Conservation (phyloP, 2,797 vertebrate species). For the Pseudochaenichthys georgianus region DNA sequence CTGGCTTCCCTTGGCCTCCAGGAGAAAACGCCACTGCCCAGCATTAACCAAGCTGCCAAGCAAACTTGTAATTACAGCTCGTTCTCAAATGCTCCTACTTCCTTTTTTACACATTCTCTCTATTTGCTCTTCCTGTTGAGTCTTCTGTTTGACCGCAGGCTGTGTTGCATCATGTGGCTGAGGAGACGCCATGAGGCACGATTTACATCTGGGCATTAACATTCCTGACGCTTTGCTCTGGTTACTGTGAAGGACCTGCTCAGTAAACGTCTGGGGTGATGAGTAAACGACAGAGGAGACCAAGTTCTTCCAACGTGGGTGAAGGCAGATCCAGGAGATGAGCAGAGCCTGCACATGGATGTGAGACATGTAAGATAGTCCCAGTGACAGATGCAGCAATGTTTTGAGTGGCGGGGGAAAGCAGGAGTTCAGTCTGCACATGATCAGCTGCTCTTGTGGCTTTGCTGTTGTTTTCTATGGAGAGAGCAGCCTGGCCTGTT, state of each 20-base stretch:
- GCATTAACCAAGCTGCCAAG: slow-evolving; percentile 42
- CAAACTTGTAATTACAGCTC: slow-evolving; percentile 72
- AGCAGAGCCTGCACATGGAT: background rate
- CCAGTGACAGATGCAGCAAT: background rate
- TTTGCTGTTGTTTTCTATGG: too few species aligned
- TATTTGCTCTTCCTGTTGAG: slow-evolving; percentile 43
- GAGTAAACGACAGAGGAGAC: slow-evolving; percentile 2
- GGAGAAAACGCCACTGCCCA: background rate
- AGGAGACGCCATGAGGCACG: slow-evolving; percentile 42
- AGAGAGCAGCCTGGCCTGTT: too few species aligned
- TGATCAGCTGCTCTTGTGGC: too few species aligned
- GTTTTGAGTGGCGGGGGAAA: too few species aligned
- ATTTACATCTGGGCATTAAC: slow-evolving; percentile 54
- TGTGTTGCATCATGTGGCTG: slow-evolving; percentile 62
- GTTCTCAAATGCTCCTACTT: slow-evolving; percentile 55
- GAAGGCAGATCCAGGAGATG: background rate
- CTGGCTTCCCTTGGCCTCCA: too few species aligned
- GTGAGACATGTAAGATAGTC: background rate
- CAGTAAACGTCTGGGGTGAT: slow-evolving; percentile 4
- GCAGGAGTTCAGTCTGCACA: too few species aligned
- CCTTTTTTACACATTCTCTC: slow-evolving; percentile 58
- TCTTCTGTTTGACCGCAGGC: slow-evolving; percentile 47
- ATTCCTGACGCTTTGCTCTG: slow-evolving; percentile 61
- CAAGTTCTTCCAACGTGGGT: background rate
- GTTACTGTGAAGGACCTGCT: slow-evolving; percentile 41